These are phyloP conservation scores for Mylabris phalerata DNA, from an alignment of 1,140 invertebrate genomes.

Conservation along the genomic window DNA sequence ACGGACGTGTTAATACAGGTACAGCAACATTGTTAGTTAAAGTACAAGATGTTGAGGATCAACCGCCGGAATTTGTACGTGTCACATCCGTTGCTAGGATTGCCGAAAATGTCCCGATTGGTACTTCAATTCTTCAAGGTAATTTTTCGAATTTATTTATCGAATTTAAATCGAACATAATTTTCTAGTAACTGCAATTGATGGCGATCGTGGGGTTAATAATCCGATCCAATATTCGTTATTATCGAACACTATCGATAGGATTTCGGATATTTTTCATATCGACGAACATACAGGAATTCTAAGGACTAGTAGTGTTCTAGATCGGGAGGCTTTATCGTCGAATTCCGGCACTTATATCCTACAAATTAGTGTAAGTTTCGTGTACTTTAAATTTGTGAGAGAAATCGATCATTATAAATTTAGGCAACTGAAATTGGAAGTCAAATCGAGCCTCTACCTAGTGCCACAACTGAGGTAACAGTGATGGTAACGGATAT, in stretches of 20 bases:
- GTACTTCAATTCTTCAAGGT: conserved; percentile 76
- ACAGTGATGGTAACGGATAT: conserved; percentile 91
- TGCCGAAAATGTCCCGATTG: conserved; percentile 74
- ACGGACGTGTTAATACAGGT: conserved; percentile 74
- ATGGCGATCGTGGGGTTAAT: conserved; percentile 87
- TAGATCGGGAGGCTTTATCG: conserved; percentile 77
- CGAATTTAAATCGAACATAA: not conserved
- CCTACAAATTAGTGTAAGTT: conserved; percentile 47
- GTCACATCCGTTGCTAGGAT: conserved; percentile 81
- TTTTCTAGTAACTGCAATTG: conserved; percentile 73
- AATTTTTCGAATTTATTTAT: not conserved
- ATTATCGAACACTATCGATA: conserved; percentile 64
- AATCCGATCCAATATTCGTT: conserved; percentile 80
- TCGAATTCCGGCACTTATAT: conserved; percentile 82
- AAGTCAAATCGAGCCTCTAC: conserved; percentile 53
- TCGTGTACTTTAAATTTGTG: not conserved
- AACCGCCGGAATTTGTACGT: conserved; percentile 82
- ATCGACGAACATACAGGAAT: conserved; percentile 75
- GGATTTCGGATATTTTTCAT: conserved; percentile 60
- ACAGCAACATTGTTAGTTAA: conserved; percentile 83
- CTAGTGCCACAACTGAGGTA: conserved; percentile 78
- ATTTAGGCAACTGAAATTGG: conserved; percentile 63
- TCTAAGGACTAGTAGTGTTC: conserved; percentile 64
- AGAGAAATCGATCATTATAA: not conserved
- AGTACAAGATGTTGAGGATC: conserved; percentile 82